phyloP scores from a whole-genome alignment of 2,888 invertebrate species.

The Lymantria monacha region DNA sequence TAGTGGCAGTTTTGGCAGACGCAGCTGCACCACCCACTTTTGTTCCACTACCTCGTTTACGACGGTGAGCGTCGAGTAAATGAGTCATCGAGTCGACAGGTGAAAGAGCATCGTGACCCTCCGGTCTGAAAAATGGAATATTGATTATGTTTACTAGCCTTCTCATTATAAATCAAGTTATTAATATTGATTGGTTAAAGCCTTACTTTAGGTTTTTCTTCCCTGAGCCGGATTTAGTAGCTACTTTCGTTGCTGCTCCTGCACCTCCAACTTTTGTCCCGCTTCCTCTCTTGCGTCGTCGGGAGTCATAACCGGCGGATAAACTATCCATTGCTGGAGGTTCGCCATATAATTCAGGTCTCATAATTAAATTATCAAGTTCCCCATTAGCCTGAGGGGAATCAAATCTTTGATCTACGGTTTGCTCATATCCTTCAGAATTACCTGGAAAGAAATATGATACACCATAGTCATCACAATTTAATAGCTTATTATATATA shows the following conservation, averaged over 20 bases:
- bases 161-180: slow-evolving; percentile 10
- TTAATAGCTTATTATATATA: background rate
- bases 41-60: slow-evolving; percentile 70
- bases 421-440: slow-evolving; percentile 68
- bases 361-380: slow-evolving; percentile 83
- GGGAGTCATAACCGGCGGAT: slow-evolving; percentile 60
- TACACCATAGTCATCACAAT: background rate
- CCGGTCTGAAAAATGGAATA: slow-evolving; percentile 44
- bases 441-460: slow-evolving; percentile 53
- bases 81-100: slow-evolving; percentile 59
- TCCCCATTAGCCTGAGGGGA: slow-evolving; percentile 63
- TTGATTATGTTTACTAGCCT: slow-evolving; percentile 7
- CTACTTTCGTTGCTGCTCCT: slow-evolving; percentile 75
- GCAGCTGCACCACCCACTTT: slow-evolving; percentile 75
- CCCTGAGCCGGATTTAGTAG: slow-evolving; percentile 70
- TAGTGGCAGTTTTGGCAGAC: slow-evolving; percentile 71
- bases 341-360: slow-evolving; percentile 83
- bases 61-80: slow-evolving; percentile 61
- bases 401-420: slow-evolving; percentile 67
- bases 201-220: slow-evolving; percentile 73
- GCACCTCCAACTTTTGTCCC: slow-evolving; percentile 75
- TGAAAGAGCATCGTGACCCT: slow-evolving; percentile 56
- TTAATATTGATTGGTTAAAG: background rate
- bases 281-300: slow-evolving; percentile 71
- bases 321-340: slow-evolving; percentile 78